phyloP scores from a whole-genome alignment of 2,113 vertebrate genomes.

The Apodemus sylvaticus region DNA sequence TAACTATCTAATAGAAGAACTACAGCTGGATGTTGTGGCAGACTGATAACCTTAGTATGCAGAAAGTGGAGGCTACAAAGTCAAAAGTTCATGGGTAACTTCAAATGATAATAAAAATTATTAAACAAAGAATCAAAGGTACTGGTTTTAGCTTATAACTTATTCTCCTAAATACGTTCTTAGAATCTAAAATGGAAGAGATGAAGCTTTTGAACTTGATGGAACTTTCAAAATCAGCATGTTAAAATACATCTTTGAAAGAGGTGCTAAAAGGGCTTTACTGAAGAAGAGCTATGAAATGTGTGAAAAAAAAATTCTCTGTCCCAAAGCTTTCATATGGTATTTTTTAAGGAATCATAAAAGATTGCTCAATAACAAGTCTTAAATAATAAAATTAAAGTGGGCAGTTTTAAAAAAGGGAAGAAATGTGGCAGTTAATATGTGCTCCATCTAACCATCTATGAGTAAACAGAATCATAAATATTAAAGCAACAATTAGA shows the following conservation, averaged over 20 bases:
- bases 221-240: background rate
- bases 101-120: background rate
- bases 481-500: background rate
- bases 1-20: background rate
- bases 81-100: background rate
- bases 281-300: background rate
- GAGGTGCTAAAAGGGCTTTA: background rate
- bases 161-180: background rate
- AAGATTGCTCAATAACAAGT: background rate
- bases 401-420: background rate
- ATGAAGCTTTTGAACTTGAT: background rate
- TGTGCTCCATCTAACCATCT: background rate
- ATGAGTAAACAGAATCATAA: background rate
- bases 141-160: background rate
- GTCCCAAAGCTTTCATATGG: background rate
- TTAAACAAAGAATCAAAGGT: background rate
- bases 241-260: background rate
- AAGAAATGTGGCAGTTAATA: background rate
- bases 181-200: background rate
- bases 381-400: background rate
- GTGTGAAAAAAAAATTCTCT: too few relatives aligned
- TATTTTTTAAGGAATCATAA: background rate
- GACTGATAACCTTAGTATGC: too few relatives aligned
- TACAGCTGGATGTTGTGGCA: background rate
- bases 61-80: background rate